Evolutionary conservation across 2,113 vertebrate genomes (phyloP), one percentile per base, ranked within the genome.

Genomic region (Lates calcarifer): DNA sequence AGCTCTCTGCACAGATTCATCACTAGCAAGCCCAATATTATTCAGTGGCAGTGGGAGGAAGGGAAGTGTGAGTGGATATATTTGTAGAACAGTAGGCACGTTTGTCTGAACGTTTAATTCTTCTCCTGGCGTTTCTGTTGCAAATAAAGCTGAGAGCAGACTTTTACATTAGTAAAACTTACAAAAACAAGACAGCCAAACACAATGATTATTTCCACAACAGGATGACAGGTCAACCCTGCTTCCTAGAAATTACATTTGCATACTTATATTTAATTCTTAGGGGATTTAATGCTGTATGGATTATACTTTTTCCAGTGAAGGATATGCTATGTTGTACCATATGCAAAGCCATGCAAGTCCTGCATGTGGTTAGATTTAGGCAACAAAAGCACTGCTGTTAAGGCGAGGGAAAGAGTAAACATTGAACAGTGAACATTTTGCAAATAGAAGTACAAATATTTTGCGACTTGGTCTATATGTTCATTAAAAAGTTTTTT

Each of bases 21-120:
- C 81, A 81, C 67, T 63, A 73, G 66, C 56, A 81, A 88, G 83
- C 62, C 85, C 76, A 82, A 82, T 88, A 88, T 88, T 89, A 84
- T 86, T 88, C 71, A 83, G 67, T 74, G 74, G 43, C 22, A 53
- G 77, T 69, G 28, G 65, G 64, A 74, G 76, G 39, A 80, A 76
- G 69, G 65, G 81, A 65, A 70, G 49, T 62, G 53, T 79, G 67
- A 79, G 70, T 83, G 76, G 83, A 29, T 69, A 39, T 64, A 49
- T 83, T 81, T 74, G 39, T 62, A 62, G 69, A 82, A 69, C 72
- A 65, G 37, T 5, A 39, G 70, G 57, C 75, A 57, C 26, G 4
- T 70, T 79, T 68, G 45, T 70, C 33, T 62, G 56, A 80, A 51
- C 78, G 65, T 85, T 58, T 72, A 63, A 77, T 70, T 83, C 53